Conservation (phyloP, 2,888 invertebrate species). For the Spicauda simplicius region DNA sequence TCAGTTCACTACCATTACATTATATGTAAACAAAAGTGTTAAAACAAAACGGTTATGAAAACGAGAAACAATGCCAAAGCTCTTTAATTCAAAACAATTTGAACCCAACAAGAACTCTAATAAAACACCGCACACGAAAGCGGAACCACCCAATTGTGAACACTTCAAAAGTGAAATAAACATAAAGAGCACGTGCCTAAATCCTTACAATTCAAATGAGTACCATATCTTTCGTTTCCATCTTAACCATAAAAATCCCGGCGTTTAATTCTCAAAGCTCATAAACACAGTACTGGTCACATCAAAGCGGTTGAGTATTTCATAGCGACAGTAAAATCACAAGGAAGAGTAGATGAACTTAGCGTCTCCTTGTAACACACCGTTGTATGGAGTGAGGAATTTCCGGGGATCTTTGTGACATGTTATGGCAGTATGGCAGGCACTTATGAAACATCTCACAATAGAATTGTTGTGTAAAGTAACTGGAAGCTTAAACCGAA, state of each 20-base stretch:
- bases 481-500: slow-evolving; percentile 32
- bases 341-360: slow-evolving; percentile 37
- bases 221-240: slow-evolving; percentile 56
- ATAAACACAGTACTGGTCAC: slow-evolving; percentile 54
- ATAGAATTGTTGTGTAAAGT: slow-evolving; percentile 35
- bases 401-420: slow-evolving; percentile 31
- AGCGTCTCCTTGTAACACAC: slow-evolving; percentile 32
- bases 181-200: slow-evolving; percentile 50
- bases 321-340: slow-evolving; percentile 59
- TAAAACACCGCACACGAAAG: slow-evolving; percentile 40
- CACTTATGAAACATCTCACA: slow-evolving; percentile 32
- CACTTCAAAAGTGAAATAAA: slow-evolving; percentile 37
- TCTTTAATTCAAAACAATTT: slow-evolving; percentile 28
- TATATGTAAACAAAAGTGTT: neutral
- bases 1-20: too few species aligned
- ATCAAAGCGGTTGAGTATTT: slow-evolving; percentile 58
- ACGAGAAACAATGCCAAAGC: slow-evolving; percentile 8
- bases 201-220: slow-evolving; percentile 53
- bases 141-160: slow-evolving; percentile 42
- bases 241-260: slow-evolving; percentile 60
- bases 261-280: slow-evolving; percentile 59
- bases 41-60: slow-evolving; percentile 5
- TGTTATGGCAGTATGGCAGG: slow-evolving; percentile 31
- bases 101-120: slow-evolving; percentile 23
- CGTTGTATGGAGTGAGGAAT: slow-evolving; percentile 31